Percentiles rank a stretch among this genome's conserved stretches.
phyloP scores from a whole-genome alignment of 1,140 invertebrate genomes.

The Ips typographus region DNA sequence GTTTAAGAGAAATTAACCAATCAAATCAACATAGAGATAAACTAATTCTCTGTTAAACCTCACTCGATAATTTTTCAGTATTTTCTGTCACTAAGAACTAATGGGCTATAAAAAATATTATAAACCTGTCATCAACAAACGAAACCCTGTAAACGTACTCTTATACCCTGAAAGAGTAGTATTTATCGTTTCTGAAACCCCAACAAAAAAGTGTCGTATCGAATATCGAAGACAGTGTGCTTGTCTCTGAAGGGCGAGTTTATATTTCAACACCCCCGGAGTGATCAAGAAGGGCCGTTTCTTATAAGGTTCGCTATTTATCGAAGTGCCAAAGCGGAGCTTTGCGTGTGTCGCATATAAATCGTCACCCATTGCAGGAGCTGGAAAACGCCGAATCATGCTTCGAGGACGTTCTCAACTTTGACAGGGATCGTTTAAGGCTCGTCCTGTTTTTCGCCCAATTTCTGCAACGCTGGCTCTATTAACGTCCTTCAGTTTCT shows the following conservation, averaged over 20 bases:
- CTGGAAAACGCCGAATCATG: constrained; percentile 13
- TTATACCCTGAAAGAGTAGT: not conserved
- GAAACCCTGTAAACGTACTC: not conserved
- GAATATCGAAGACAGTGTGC: not conserved
- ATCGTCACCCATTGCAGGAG: not conserved
- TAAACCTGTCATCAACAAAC: no score
- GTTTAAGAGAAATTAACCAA: no score
- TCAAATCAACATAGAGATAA: no score
- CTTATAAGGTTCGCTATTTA: constrained; percentile 25
- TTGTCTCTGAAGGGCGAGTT: constrained; percentile 17
- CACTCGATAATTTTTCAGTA: no score
- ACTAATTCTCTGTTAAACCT: no score
- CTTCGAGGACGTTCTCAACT: constrained; percentile 2
- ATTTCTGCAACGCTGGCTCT: not conserved
- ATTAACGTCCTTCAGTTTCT: not conserved
- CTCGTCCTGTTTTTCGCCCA: not conserved
- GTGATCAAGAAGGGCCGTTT: not conserved
- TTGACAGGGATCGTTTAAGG: not conserved
- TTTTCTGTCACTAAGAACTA: no score
- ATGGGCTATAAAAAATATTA: no score
- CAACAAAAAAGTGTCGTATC: not conserved
- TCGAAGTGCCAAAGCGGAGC: constrained; percentile 10
- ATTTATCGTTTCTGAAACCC: not conserved
- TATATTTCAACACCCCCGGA: constrained; percentile 22
- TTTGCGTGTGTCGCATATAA: constrained; percentile 21